Conservation (phyloP, 2,113 vertebrate genomes). For the Tetraodon nigroviridis region DNA sequence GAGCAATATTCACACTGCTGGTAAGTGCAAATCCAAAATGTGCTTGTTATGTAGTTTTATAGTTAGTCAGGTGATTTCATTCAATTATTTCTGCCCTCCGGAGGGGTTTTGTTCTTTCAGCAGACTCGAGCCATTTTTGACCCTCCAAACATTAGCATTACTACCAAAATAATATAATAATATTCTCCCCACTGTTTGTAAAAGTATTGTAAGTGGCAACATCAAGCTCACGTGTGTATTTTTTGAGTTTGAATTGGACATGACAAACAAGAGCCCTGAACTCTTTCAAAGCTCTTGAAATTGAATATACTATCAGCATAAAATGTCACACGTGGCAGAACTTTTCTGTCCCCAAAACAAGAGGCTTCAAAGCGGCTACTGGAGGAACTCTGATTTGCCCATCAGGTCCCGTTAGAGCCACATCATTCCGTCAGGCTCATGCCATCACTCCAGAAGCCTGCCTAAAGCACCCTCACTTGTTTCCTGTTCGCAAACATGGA, state of each 20-base stretch:
- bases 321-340: neutral
- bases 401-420: neutral
- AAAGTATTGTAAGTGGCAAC: neutral
- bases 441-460: slow-evolving; percentile 43
- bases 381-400: neutral
- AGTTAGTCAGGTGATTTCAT: slow-evolving; percentile 17
- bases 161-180: slow-evolving; percentile 34
- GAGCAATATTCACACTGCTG: slow-evolving; percentile 20
- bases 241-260: slow-evolving; percentile 41
- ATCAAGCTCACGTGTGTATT: slow-evolving; percentile 40
- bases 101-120: slow-evolving; percentile 20
- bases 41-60: slow-evolving; percentile 21
- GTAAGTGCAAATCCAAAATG: slow-evolving; percentile 14
- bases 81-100: slow-evolving; percentile 27
- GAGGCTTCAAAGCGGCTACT: neutral
- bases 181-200: slow-evolving; percentile 21
- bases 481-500: slow-evolving; percentile 49
- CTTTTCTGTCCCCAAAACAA: neutral
- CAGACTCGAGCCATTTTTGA: slow-evolving; percentile 38
- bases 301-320: no score
- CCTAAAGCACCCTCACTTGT: slow-evolving; percentile 26
- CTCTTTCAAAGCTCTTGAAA: no score
- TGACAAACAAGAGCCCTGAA: slow-evolving; percentile 34
- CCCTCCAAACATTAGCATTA: slow-evolving; percentile 42
- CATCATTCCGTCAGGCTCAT: slow-evolving; percentile 27